Evolutionary conservation across 2,888 invertebrate species (phyloP).

Genomic region (Halictus ligatus): DNA sequence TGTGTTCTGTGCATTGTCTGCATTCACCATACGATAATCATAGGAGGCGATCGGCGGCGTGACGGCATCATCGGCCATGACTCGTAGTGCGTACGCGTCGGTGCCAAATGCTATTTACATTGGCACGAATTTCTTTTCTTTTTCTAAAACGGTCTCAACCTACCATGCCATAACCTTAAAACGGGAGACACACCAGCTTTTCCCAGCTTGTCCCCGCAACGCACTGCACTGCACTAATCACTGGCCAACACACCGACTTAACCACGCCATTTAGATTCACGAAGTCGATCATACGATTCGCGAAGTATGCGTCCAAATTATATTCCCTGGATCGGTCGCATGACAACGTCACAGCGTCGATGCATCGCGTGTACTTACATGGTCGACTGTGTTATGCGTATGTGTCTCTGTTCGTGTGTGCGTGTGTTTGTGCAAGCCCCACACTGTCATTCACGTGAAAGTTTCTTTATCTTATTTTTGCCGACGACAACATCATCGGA

Average conservation of each 20-base stretch:
- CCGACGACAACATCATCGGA: background rate
- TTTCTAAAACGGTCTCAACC: slow-evolving; percentile 23
- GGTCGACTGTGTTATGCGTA: background rate
- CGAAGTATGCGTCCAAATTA: background rate
- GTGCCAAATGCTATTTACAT: slow-evolving; percentile 35
- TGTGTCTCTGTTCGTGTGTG: background rate
- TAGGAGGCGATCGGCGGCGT: slow-evolving; percentile 23
- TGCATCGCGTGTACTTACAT: background rate
- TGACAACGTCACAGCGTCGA: slow-evolving; percentile 1
- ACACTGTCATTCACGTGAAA: background rate
- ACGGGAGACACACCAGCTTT: background rate
- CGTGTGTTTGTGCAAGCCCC: background rate
- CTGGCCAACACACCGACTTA: background rate
- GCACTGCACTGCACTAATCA: background rate
- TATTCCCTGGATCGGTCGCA: background rate
- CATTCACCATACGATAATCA: slow-evolving; percentile 53
- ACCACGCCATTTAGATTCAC: background rate
- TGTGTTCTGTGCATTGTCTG: slow-evolving; percentile 48
- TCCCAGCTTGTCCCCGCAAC: background rate
- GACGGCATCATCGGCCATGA: slow-evolving; percentile 51
- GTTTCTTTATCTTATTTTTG: background rate
- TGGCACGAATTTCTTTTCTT: slow-evolving; percentile 21
- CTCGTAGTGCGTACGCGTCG: slow-evolving; percentile 1
- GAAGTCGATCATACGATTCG: background rate
- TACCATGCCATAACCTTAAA: slow-evolving; percentile 53